Evolutionary conservation across 2,113 vertebrate species (phyloP).

Genomic region (Cyanoramphus novaezelandiae): DNA sequence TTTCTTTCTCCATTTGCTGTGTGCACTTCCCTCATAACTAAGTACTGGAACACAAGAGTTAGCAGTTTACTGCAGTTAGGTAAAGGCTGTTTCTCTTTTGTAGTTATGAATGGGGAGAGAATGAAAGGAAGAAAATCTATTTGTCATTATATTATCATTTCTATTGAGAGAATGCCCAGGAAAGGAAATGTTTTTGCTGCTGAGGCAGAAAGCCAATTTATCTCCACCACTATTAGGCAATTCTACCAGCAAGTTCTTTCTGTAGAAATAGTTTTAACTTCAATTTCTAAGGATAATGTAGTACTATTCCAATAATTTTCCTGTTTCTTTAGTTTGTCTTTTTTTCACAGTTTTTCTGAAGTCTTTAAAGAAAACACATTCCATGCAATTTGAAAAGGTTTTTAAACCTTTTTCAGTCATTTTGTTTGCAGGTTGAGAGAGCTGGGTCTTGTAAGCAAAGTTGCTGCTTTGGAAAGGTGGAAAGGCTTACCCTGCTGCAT

Average conservation of each 20-base stretch:
- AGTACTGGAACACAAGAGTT: neutral
- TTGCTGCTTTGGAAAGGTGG: neutral
- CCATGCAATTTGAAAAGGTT: neutral
- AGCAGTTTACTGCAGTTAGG: neutral
- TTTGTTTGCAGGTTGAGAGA: neutral
- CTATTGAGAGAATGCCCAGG: neutral
- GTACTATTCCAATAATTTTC: neutral
- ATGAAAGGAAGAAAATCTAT: slow-evolving; percentile 14
- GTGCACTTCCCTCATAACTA: neutral
- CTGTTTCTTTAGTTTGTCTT: neutral
- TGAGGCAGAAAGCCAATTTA: slow-evolving; percentile 5
- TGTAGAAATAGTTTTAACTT: neutral
- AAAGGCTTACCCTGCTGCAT: neutral
- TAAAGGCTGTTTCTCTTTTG: neutral
- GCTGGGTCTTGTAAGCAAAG: neutral
- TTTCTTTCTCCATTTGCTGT: neutral
- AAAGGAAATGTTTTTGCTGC: slow-evolving; percentile 39
- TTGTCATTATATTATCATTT: slow-evolving; percentile 11
- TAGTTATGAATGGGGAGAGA: slow-evolving; percentile 7
- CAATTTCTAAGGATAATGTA: neutral
- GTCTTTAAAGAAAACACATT: neutral
- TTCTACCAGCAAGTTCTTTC: neutral
- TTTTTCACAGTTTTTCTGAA: neutral
- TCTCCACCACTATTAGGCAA: neutral
- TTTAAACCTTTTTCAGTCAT: neutral